Percentiles rank a stretch among this genome's conserved stretches.
phyloP scores from a whole-genome alignment of 1,140 invertebrate genomes.

The Galleria mellonella region DNA sequence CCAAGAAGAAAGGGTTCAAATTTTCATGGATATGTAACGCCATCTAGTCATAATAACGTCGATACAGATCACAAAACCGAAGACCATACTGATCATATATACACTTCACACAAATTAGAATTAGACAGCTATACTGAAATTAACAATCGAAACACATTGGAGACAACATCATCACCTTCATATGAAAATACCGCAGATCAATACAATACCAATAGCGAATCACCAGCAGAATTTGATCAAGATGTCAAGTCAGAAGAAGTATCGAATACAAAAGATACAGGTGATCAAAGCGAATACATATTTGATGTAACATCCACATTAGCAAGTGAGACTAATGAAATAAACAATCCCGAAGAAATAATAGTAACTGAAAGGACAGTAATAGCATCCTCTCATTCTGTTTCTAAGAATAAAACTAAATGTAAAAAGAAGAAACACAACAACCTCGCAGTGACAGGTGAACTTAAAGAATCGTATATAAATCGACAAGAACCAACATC shows the following conservation, averaged over 20 bases:
- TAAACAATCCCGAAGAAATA: conserved; percentile 19
- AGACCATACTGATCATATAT: conserved; percentile 19
- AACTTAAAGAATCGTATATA: conserved; percentile 6
- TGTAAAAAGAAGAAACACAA: conserved; percentile 60
- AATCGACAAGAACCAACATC: conserved; percentile 12
- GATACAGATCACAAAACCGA: conserved; percentile 20
- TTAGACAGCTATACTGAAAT: neutral
- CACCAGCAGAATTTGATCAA: conserved; percentile 11
- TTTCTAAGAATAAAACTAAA: conserved; percentile 48
- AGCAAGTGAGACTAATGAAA: conserved; percentile 22
- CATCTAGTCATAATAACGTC: conserved; percentile 23
- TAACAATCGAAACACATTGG: neutral
- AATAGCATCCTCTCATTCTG: conserved; percentile 21
- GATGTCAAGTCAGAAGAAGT: conserved; percentile 11
- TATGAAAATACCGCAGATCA: conserved; percentile 11
- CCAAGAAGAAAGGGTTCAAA: conserved; percentile 56
- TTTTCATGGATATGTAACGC: conserved; percentile 49
- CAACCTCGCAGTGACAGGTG: conserved; percentile 9
- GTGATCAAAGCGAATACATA: conserved; percentile 48
- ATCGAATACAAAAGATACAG: conserved; percentile 16
- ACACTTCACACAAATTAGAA: neutral
- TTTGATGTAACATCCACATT: conserved; percentile 32
- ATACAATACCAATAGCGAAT: conserved; percentile 7
- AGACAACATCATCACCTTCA: neutral
- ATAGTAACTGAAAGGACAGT: conserved; percentile 27